Percentiles rank a stretch among this genome's conserved stretches.
These are phyloP conservation scores for Cheilosia variabilis DNA, from an alignment of 2,888 invertebrate genomes.

Conservation along the genomic window DNA sequence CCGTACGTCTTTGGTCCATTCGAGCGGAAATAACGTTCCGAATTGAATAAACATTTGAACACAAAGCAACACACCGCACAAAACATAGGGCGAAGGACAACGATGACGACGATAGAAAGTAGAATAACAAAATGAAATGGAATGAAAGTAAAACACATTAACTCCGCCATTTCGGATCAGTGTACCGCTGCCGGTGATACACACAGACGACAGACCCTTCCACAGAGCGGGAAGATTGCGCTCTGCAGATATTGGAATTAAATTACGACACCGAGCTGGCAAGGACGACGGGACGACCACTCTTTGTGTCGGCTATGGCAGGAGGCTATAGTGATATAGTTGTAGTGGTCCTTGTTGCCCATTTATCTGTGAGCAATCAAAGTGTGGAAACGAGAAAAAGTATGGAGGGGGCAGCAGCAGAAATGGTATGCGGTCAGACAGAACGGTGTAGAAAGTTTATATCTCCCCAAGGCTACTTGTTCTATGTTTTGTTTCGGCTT, in stretches of 20 bases:
- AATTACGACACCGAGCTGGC: slow-evolving; percentile 72
- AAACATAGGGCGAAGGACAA: slow-evolving; percentile 60
- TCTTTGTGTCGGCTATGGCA: background rate
- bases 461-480: slow-evolving; percentile 30
- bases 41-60: slow-evolving; percentile 72
- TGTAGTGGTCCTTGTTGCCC: slow-evolving; percentile 52
- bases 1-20: slow-evolving; percentile 41
- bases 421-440: slow-evolving; percentile 38
- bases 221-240: slow-evolving; percentile 27
- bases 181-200: background rate
- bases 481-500: slow-evolving; percentile 44
- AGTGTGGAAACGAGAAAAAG: slow-evolving; percentile 9
- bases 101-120: slow-evolving; percentile 23
- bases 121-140: slow-evolving; percentile 66
- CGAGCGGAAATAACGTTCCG: slow-evolving; percentile 60
- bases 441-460: slow-evolving; percentile 56
- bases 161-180: slow-evolving; percentile 62
- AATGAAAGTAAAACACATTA: slow-evolving; percentile 73
- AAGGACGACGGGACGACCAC: slow-evolving; percentile 22
- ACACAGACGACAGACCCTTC: background rate
- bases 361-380: slow-evolving; percentile 68
- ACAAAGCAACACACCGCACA: slow-evolving; percentile 49
- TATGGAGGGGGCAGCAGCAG: background rate
- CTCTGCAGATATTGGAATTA: slow-evolving; percentile 71
- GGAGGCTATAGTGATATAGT: background rate